Conservation (phyloP, 2,888 invertebrate species). For the Caenorhabditis doughertyi region DNA sequence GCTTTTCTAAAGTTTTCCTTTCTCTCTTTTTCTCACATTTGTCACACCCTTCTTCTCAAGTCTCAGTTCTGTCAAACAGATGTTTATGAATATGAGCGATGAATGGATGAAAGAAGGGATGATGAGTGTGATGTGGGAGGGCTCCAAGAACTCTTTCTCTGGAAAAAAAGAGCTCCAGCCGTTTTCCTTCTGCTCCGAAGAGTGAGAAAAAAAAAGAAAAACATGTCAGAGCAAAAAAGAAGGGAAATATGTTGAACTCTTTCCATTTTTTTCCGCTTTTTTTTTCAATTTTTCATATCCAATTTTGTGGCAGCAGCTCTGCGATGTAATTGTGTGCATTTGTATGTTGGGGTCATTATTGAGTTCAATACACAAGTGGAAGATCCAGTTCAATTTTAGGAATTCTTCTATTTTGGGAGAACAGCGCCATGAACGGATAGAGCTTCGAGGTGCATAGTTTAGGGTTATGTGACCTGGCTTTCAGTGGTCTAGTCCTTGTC, state of each 20-base stretch:
- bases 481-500: too few relatives aligned
- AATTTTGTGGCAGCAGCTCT: background rate
- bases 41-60: conserved; percentile 34
- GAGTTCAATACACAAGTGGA: too few relatives aligned
- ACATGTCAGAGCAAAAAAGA: too few relatives aligned
- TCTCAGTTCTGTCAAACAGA: background rate
- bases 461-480: too few relatives aligned
- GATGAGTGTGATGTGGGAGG: conserved; percentile 15
- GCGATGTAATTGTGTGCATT: too few relatives aligned
- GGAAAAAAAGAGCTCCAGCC: background rate
- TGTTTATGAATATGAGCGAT: conserved; percentile 58
- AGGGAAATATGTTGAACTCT: background rate
- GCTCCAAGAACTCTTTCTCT: too few relatives aligned
- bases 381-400: too few relatives aligned
- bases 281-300: too few relatives aligned
- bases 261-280: background rate
- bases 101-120: background rate
- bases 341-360: too few relatives aligned
- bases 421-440: too few relatives aligned
- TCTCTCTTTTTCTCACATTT: conserved; percentile 6
- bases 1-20: background rate
- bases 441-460: too few relatives aligned
- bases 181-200: background rate
- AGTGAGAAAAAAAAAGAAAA: background rate
- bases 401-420: too few relatives aligned